phyloP scores from a whole-genome alignment of 2,888 invertebrate genomes.

The Myathropa florea region DNA sequence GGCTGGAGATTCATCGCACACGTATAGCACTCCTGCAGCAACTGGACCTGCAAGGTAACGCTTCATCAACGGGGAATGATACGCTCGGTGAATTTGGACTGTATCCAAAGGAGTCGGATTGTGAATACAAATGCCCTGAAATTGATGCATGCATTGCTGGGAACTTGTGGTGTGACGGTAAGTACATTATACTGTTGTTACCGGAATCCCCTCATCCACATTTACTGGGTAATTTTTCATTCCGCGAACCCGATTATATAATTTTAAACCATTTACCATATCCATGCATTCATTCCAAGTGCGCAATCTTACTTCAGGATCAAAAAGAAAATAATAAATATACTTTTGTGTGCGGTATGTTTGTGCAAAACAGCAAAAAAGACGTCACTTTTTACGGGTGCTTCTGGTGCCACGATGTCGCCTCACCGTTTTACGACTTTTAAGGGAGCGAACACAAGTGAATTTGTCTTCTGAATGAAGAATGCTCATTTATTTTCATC shows the following conservation, averaged over 20 bases:
- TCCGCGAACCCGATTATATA: slow-evolving; percentile 50
- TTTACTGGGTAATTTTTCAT: slow-evolving; percentile 22
- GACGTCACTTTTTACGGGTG: neutral
- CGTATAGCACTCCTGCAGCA: slow-evolving; percentile 84
- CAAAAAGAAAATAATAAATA: slow-evolving; percentile 31
- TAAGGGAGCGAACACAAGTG: slow-evolving; percentile 31
- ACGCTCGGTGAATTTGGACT: slow-evolving; percentile 80
- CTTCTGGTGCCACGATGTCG: slow-evolving; percentile 4
- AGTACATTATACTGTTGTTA: slow-evolving; percentile 74
- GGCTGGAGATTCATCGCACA: slow-evolving; percentile 87
- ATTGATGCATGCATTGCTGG: slow-evolving; percentile 89
- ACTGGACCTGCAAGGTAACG: slow-evolving; percentile 81
- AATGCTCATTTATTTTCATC: slow-evolving; percentile 59
- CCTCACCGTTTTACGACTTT: slow-evolving; percentile 27
- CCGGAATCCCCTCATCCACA: neutral
- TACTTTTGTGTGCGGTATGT: neutral
- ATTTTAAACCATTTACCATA: slow-evolving; percentile 39
- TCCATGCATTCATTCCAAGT: neutral
- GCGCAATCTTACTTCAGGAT: neutral
- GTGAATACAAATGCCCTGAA: slow-evolving; percentile 86
- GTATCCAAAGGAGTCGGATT: slow-evolving; percentile 82
- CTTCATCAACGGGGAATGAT: slow-evolving; percentile 77
- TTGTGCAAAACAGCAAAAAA: neutral
- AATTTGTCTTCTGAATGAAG: slow-evolving; percentile 67
- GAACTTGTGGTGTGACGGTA: slow-evolving; percentile 88